Evolutionary conservation across 2,797 vertebrate genomes (phyloP), one percentile per base, ranked within the genome.

Genomic region (Adrianichthys oophorus): DNA sequence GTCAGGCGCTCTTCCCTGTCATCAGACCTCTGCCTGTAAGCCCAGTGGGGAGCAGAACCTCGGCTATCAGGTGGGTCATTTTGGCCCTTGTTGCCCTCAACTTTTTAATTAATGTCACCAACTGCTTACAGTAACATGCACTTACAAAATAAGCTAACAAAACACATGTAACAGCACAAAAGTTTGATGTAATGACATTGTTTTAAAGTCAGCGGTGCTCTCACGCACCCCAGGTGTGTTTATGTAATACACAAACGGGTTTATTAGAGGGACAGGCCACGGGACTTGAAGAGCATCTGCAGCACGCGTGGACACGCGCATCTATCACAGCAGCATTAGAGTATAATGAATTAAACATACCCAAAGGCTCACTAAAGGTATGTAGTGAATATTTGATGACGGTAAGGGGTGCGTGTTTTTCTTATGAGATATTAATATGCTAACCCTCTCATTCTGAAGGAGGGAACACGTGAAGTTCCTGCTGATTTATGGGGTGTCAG

Each of bases 21-120:
- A 95, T 96, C 81, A 94, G 96, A 91, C 95, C 96, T 4, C 85
- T 98, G 85, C 95, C 95, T 50, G 92, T 96, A 72, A 95, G 92
- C 82, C 95, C 95, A 19, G 94, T 95, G 53, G 95, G 95, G 69
- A 95, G 93, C 88, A 93, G 94, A 75, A 94, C 94, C 63, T 93
- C 94, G 24, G 87, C 93, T 72, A 94, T 94, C 76, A 95, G 97
- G 97, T 98, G 87, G 87, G 94, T 72, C 55, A 54, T 53, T 45
- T 42, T 51, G 15, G 43, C 57, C 50, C 18, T 54, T 7, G 49
- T 19, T 58, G 44, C 55, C 52, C 53, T 71, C 37, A 8, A 43
- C 42, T 19, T 0, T 48, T 1, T 62, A 18, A 68, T 74, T 42
- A 56, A 59, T 17, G 48, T 60, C 63, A 37, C 26, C 1, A n/a